A percentile compares a stretch with the other conserved stretches of the same genome.
Conservation (phyloP, 2,888 invertebrate species). For the Strigamia crassipes region DNA sequence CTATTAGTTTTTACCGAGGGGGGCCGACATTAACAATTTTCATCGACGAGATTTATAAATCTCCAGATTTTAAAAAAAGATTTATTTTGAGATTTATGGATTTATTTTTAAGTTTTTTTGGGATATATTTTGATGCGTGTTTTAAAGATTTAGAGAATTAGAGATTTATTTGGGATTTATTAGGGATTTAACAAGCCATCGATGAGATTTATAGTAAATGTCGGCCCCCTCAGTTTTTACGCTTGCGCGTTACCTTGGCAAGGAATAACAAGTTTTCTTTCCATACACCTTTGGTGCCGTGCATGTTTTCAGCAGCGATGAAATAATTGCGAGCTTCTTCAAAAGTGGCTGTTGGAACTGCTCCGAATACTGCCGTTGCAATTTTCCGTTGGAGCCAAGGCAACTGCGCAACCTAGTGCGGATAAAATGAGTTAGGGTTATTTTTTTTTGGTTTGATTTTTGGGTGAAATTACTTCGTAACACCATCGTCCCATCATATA, state of each 20-base stretch:
- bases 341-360: constrained; percentile 67
- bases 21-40: too few species aligned
- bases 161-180: too few species aligned
- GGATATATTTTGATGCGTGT: too few species aligned
- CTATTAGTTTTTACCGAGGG: too few species aligned
- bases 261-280: constrained; percentile 66
- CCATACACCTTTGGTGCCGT: constrained; percentile 56
- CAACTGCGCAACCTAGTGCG: constrained; percentile 63
- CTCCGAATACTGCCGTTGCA: constrained; percentile 68
- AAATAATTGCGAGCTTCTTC: constrained; percentile 68
- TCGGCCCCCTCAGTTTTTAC: too few species aligned
- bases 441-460: not conserved
- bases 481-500: constrained; percentile 73
- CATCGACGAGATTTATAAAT: too few species aligned
- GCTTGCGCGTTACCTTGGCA: constrained; percentile 60
- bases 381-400: constrained; percentile 71
- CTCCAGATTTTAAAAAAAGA: too few species aligned
- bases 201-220: too few species aligned
- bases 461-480: constrained; percentile 63
- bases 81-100: too few species aligned
- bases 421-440: not conserved
- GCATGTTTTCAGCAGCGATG: constrained; percentile 63
- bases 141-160: too few species aligned
- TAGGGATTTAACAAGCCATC: too few species aligned
- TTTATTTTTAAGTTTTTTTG: too few species aligned